Evolutionary conservation across 2,113 vertebrate genomes (phyloP).

Genomic region (Neogobius melanostomus): DNA sequence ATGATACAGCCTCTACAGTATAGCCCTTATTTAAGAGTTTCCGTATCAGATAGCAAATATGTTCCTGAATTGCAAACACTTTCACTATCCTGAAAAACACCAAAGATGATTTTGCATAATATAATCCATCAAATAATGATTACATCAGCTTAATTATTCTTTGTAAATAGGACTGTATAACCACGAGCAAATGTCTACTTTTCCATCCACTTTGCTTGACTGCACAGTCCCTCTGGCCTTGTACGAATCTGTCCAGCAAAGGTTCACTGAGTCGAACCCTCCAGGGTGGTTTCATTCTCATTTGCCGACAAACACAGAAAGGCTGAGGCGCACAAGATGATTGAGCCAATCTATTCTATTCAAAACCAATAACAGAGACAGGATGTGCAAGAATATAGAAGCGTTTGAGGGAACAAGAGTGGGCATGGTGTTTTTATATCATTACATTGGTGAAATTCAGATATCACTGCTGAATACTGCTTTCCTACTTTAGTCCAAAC

Average conservation of each 20-base stretch:
- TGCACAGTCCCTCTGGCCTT: conserved; percentile 50
- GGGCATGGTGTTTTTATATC: not conserved
- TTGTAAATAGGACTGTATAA: not conserved
- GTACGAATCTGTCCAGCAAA: conserved; percentile 41
- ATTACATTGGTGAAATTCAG: not conserved
- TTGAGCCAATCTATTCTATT: not conserved
- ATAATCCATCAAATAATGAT: not conserved
- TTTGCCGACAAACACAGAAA: conserved; percentile 54
- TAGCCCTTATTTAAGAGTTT: too few relatives aligned
- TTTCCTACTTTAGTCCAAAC: too few relatives aligned
- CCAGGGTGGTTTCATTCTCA: conserved; percentile 50
- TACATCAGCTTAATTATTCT: not conserved
- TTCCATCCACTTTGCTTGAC: conserved; percentile 33
- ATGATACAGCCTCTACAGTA: too few relatives aligned
- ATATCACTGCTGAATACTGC: too few relatives aligned
- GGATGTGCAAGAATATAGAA: not conserved
- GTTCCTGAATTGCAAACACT: too few relatives aligned
- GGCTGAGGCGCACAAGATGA: conserved; percentile 1
- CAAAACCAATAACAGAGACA: not conserved
- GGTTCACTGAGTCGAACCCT: conserved; percentile 57
- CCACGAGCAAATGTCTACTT: conserved; percentile 13
- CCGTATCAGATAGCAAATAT: too few relatives aligned
- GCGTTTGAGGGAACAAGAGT: not conserved
- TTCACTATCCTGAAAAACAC: too few relatives aligned
- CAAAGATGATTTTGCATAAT: not conserved